These are phyloP conservation scores for Chironomus tentans DNA, from an alignment of 2,888 invertebrate genomes.

Conservation along the genomic window DNA sequence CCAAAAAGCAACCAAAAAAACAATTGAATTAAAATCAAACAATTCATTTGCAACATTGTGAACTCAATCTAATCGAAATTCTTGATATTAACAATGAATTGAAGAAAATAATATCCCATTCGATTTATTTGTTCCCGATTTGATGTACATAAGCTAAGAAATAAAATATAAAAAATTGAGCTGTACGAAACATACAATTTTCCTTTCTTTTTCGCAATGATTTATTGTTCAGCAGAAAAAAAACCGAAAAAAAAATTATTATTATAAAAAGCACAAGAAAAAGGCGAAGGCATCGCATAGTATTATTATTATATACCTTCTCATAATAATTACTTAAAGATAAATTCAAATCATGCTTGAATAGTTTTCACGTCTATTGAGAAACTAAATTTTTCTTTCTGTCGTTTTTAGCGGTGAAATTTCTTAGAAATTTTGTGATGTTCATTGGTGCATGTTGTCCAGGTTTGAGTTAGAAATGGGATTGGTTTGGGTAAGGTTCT, in stretches of 20 bases:
- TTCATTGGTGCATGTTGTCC: too few species aligned
- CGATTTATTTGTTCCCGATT: too few species aligned
- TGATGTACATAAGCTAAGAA: background rate
- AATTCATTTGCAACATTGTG: too few species aligned
- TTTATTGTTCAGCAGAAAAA: conserved; percentile 12
- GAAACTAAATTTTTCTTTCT: background rate
- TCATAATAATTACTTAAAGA: conserved; percentile 20
- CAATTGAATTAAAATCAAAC: too few species aligned
- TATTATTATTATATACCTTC: conserved; percentile 11
- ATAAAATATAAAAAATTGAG: background rate
- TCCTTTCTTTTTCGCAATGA: conserved; percentile 22
- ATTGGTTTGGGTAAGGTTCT: too few species aligned
- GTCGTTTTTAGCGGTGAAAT: background rate
- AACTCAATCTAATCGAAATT: too few species aligned
- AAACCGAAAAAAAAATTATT: background rate
- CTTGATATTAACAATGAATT: too few species aligned
- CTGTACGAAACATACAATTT: conserved; percentile 24
- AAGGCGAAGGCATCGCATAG: background rate
- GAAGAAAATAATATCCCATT: too few species aligned
- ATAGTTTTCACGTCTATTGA: conserved; percentile 18
- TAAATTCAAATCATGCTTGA: conserved; percentile 23
- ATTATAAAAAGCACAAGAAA: background rate
- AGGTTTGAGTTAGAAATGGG: too few species aligned
- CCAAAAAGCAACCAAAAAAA: too few species aligned
- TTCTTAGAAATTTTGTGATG: background rate